phyloP scores from a whole-genome alignment of 2,113 vertebrate genomes.

The Semnornis frantzii region DNA sequence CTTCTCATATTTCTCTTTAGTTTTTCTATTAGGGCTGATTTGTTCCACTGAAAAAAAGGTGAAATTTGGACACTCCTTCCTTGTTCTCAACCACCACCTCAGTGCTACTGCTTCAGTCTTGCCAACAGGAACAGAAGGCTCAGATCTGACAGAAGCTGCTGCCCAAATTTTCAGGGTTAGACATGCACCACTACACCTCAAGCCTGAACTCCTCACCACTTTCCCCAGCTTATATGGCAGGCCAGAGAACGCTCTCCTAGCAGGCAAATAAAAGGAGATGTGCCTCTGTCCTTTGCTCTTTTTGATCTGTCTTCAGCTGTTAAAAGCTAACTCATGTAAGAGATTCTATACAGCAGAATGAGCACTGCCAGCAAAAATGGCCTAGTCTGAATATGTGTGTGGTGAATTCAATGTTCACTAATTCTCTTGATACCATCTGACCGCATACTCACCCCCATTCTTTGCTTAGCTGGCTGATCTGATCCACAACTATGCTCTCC shows the following conservation, averaged over 20 bases:
- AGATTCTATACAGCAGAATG: not conserved
- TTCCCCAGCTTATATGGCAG: not conserved
- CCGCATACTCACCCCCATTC: constrained; percentile 90
- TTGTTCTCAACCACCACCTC: not conserved
- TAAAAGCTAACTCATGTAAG: not conserved
- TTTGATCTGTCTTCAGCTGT: not conserved
- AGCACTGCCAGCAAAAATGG: not conserved
- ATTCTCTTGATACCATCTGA: not conserved
- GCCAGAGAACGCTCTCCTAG: not conserved
- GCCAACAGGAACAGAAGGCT: not conserved
- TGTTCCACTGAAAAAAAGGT: not conserved
- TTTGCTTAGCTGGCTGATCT: constrained; percentile 96
- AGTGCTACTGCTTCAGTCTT: not conserved
- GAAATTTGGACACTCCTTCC: not conserved
- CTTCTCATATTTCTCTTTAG: not conserved
- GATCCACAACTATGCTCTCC: constrained; percentile 94
- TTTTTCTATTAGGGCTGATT: not conserved
- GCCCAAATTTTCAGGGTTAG: not conserved
- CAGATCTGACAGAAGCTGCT: not conserved
- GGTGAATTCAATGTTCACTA: not conserved
- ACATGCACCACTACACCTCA: not conserved
- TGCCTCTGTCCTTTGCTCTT: not conserved
- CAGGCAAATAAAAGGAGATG: too few species aligned
- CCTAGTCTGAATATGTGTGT: not conserved
- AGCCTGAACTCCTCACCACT: not conserved